Evolutionary conservation across 1,140 invertebrate genomes (phyloP).

Genomic region (Atta colombica): DNA sequence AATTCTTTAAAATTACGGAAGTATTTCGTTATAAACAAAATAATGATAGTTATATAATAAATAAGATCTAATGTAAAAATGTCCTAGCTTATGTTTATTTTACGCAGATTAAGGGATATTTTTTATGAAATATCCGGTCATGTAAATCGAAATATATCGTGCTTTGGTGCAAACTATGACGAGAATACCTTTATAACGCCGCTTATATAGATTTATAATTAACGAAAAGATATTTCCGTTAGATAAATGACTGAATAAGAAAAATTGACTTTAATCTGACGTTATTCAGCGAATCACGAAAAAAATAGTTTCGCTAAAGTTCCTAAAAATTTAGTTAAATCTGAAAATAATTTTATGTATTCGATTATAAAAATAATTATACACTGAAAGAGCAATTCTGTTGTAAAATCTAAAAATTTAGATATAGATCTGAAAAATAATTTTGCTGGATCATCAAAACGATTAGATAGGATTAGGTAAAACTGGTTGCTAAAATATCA

Average conservation of each 20-base stretch:
- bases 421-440: too few relatives aligned
- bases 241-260: slow-evolving; percentile 17
- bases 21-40: not conserved
- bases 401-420: too few relatives aligned
- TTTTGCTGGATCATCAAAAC: too few relatives aligned
- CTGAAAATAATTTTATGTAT: too few relatives aligned
- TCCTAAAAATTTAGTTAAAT: too few relatives aligned
- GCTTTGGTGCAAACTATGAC: slow-evolving; percentile 40
- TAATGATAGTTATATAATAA: slow-evolving; percentile 37
- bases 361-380: too few relatives aligned
- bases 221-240: slow-evolving; percentile 17
- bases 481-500: too few relatives aligned
- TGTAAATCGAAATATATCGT: slow-evolving; percentile 38
- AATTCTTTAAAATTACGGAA: slow-evolving; percentile 5
- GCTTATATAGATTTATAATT: not conserved
- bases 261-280: not conserved
- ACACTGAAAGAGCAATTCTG: too few relatives aligned
- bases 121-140: slow-evolving; percentile 3
- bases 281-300: not conserved
- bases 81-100: not conserved
- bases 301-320: too few relatives aligned
- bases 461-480: too few relatives aligned
- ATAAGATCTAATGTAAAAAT: slow-evolving; percentile 7
- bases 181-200: slow-evolving; percentile 4
- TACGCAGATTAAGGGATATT: not conserved